Evolutionary conservation across 2,888 invertebrate species (phyloP), one percentile per base, ranked within the genome.

Genomic region (Agonopterix alstromeriana): DNA sequence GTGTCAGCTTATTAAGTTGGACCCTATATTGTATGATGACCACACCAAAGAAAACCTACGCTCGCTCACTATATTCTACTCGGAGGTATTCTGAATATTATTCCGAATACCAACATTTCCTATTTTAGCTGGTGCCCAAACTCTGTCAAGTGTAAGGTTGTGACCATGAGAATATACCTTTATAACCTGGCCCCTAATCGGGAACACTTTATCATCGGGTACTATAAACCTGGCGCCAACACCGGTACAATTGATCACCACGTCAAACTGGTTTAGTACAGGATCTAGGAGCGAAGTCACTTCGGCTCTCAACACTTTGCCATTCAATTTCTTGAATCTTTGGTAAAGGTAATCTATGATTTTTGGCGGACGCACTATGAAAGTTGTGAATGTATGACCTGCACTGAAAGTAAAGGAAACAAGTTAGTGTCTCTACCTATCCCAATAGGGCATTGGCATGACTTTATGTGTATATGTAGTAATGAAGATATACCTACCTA

Each of bases 231-330:
- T 83, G 0, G 96, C 91, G 1, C 92, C 92, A 0, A 96, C 65
- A 1, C 95, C 97, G 1, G 92, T 90, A 60, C 96, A 97, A 72
- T 97, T 96, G 42, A 97, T 89, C n/a, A 97, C 82, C 0, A 94
- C 85, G 67, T 95, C 93, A 62, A 83, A 93, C 0, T 77, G 73
- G 36, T 90, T 82, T 3, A 91, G 70, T 0, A 93, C 68, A 46
- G 85, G 71, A 9, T 89, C 78, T 0, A 59, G 49, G 0, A 88
- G 51, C 0, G 82, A 79, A 1, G 53, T 53, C 8, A 88, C 52
- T 35, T 63, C 65, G 0, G 60, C 62, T 11, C 57, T 54, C 2
- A 69, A 3, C 4, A 95, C 74, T 58, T 85, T 90, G 0, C 95
- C 96, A 5, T 93, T 92, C 1, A 82, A 82, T 1, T 73, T 65